Evolutionary conservation across 2,888 invertebrate species (phyloP).

Genomic region (Hesperia comma): DNA sequence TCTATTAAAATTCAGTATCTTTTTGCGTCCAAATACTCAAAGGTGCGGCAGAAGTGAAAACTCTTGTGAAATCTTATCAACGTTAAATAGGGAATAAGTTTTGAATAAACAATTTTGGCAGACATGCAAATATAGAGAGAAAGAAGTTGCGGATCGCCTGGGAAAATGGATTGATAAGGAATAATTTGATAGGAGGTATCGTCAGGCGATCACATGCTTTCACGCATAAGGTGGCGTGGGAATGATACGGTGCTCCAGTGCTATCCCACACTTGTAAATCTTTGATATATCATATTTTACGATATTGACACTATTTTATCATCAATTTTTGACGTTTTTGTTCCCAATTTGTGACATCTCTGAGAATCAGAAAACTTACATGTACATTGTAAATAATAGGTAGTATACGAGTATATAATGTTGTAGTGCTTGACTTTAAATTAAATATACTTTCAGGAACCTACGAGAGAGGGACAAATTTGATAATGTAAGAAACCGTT

Average conservation of each 20-base stretch:
- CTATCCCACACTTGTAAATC: slow-evolving; percentile 48
- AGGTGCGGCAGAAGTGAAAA: neutral
- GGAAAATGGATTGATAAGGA: slow-evolving; percentile 67
- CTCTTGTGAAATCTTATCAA: slow-evolving; percentile 9
- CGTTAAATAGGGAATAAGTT: slow-evolving; percentile 10
- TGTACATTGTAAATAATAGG: too few relatives aligned
- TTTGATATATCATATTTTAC: slow-evolving; percentile 48
- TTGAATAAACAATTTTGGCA: slow-evolving; percentile 25
- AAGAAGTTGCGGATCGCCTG: slow-evolving; percentile 60
- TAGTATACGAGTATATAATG: too few relatives aligned
- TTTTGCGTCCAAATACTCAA: neutral
- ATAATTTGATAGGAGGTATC: slow-evolving; percentile 56
- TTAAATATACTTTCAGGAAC: too few relatives aligned
- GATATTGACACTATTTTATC: neutral
- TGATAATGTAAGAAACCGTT: too few relatives aligned
- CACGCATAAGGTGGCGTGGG: slow-evolving; percentile 70
- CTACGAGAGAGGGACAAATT: too few relatives aligned
- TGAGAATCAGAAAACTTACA: too few relatives aligned
- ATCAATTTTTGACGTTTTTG: neutral
- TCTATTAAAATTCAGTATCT: slow-evolving; percentile 6
- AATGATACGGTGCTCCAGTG: slow-evolving; percentile 63
- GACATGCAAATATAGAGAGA: slow-evolving; percentile 57
- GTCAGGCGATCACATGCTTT: slow-evolving; percentile 65
- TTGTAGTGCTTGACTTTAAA: too few relatives aligned
- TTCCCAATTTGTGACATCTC: too few relatives aligned